These are phyloP conservation scores for Sander lucioperca DNA, from an alignment of 2,113 vertebrate genomes.

Conservation along the genomic window DNA sequence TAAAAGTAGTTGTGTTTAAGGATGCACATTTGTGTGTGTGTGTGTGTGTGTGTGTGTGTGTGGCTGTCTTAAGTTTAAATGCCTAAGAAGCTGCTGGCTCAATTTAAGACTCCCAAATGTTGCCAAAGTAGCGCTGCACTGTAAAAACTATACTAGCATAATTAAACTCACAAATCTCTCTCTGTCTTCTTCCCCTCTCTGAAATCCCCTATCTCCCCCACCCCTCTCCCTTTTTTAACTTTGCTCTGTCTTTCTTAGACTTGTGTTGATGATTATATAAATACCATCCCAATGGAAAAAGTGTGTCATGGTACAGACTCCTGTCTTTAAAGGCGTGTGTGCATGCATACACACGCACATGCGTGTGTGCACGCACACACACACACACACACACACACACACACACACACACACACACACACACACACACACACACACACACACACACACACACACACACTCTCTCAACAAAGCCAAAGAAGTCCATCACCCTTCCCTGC, in stretches of 20 bases:
- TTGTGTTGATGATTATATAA: slow-evolving; percentile 83
- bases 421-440: slow-evolving; percentile 29
- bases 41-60: slow-evolving; percentile 43
- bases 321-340: slow-evolving; percentile 59
- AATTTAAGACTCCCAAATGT: slow-evolving; percentile 65
- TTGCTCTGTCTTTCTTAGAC: slow-evolving; percentile 62
- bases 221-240: slow-evolving; percentile 47
- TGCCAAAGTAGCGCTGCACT: slow-evolving; percentile 64
- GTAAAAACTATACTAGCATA: slow-evolving; percentile 76
- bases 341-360: slow-evolving; percentile 18
- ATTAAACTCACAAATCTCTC: slow-evolving; percentile 80
- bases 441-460: slow-evolving; percentile 24
- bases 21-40: slow-evolving; percentile 58
- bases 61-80: slow-evolving; percentile 48
- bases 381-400: slow-evolving; percentile 24
- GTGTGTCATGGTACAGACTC: slow-evolving; percentile 80
- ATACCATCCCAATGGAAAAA: slow-evolving; percentile 84
- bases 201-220: slow-evolving; percentile 42
- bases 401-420: slow-evolving; percentile 18
- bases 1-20: slow-evolving; percentile 63
- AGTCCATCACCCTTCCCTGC: slow-evolving; percentile 25
- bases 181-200: slow-evolving; percentile 47
- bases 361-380: no score
- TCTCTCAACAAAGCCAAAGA: slow-evolving; percentile 27
- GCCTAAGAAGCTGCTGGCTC: slow-evolving; percentile 63